A percentile compares a stretch with the other conserved stretches of the same genome.
Conservation (phyloP, 1,140 invertebrate species). For the Antheraea mylitta region DNA sequence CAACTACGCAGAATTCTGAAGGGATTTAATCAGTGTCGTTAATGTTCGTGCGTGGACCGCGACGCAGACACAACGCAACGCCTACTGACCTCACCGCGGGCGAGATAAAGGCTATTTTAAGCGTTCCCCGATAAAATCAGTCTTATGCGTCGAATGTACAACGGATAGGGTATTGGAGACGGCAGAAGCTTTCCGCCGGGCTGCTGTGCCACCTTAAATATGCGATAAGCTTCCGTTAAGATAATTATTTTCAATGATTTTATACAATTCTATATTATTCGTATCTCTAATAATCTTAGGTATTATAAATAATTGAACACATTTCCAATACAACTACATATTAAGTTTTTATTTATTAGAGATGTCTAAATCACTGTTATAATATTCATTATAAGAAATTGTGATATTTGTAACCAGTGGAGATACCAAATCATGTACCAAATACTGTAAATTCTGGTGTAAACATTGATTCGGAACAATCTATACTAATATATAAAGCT, state of each 20-base stretch:
- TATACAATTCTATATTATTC: not conserved
- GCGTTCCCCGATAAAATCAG: constrained; percentile 59
- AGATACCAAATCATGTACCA: too few species aligned
- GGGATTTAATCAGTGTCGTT: constrained; percentile 54
- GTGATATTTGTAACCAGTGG: too few species aligned
- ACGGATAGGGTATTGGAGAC: constrained; percentile 63
- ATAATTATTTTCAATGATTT: not conserved
- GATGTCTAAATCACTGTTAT: too few species aligned
- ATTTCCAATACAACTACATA: too few species aligned
- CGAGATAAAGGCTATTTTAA: constrained; percentile 74
- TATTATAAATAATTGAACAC: too few species aligned
- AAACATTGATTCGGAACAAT: too few species aligned
- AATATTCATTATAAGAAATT: too few species aligned
- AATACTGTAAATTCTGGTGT: too few species aligned
- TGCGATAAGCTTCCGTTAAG: constrained; percentile 31
- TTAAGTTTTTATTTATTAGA: too few species aligned
- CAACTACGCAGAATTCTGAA: constrained; percentile 46
- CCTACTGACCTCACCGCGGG: constrained; percentile 69
- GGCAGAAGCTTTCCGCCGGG: constrained; percentile 50
- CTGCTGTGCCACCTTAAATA: constrained; percentile 20
- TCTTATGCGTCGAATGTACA: constrained; percentile 58
- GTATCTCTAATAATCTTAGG: too few species aligned
- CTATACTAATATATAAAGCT: too few species aligned
- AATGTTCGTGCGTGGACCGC: constrained; percentile 48
- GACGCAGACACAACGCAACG: constrained; percentile 36